Evolutionary conservation across 2,888 invertebrate genomes (phyloP), one percentile per base, ranked within the genome.

Genomic region (Galerucella nymphaeae): DNA sequence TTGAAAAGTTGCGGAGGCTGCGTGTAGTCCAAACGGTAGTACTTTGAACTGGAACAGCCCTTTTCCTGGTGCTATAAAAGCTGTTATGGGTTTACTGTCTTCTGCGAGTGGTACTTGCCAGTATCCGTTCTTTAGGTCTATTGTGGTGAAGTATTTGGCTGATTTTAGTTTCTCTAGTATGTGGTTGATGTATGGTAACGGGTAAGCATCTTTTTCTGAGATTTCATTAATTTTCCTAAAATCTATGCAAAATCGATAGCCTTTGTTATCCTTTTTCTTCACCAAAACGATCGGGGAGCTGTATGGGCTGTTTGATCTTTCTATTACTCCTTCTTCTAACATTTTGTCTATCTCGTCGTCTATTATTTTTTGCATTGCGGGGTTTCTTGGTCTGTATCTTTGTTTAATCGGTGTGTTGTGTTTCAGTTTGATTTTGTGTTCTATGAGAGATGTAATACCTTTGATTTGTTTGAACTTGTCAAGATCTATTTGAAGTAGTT

Each of bases 241-340:
- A 20, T 57, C 57, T 18, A 57, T 57, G 57, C 57, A 57, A 18
- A 57, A 57, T 18, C 57, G 2, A 16, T 57, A 57, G 6, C 11
- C 20, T 8, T 20, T 20, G 23, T 57, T 30, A 30, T 30, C 30
- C 23, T 57, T 62, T 30, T 55, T 57, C 16, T 23, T 23, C 18
- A 57, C 57, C 20, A 57, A 13, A 13, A 57, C 57, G 23, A 18
- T 57, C 10, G 57, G 57, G 8, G 23, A 20, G 10, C 57, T 57
- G 20, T 10, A 57, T 2, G 20, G 20, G 8, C 57, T 57, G 18
- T 57, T 57, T 2, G 18, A 57, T 13, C 6, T 18, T 14, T 8
- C 57, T 18, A 57, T 57, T 18, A 20, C 20, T 57, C 57, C 57
- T 57, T 57, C 18, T 57, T 57, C 11, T 57, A 57, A 5, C 23